Percentiles rank a stretch among this genome's conserved stretches.
These are phyloP conservation scores for Tetraodon nigroviridis DNA, from an alignment of 2,113 vertebrate species.

Conservation along the genomic window DNA sequence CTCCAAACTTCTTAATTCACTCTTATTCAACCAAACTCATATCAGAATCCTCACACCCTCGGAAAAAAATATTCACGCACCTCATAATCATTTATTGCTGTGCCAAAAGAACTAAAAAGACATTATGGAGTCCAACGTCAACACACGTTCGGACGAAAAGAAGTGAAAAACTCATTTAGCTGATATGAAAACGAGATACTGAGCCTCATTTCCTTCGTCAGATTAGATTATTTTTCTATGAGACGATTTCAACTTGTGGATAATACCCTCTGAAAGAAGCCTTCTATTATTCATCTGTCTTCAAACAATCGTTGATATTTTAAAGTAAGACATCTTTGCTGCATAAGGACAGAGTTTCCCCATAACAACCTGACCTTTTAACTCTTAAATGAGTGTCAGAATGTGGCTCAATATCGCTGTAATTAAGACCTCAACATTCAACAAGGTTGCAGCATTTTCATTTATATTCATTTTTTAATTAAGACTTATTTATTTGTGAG, in stretches of 20 bases:
- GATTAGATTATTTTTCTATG: constrained; percentile 37
- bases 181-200: constrained; percentile 48
- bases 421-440: no score
- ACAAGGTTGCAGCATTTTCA: no score
- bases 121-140: constrained; percentile 51
- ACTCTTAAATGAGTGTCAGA: background rate
- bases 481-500: no score
- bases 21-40: constrained; percentile 46
- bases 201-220: constrained; percentile 51
- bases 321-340: no score
- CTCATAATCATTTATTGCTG: constrained; percentile 49
- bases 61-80: constrained; percentile 37
- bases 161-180: constrained; percentile 59
- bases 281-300: constrained; percentile 17
- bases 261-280: constrained; percentile 21
- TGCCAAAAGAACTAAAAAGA: constrained; percentile 47
- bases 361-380: background rate
- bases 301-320: background rate
- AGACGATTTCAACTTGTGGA: constrained; percentile 33
- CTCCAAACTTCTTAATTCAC: constrained; percentile 48
- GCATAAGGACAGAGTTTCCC: no score
- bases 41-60: constrained; percentile 28
- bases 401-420: background rate
- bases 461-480: no score
- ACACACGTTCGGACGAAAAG: constrained; percentile 58